phyloP scores from a whole-genome alignment of 2,113 vertebrate species.

The Patagioenas fasciata region DNA sequence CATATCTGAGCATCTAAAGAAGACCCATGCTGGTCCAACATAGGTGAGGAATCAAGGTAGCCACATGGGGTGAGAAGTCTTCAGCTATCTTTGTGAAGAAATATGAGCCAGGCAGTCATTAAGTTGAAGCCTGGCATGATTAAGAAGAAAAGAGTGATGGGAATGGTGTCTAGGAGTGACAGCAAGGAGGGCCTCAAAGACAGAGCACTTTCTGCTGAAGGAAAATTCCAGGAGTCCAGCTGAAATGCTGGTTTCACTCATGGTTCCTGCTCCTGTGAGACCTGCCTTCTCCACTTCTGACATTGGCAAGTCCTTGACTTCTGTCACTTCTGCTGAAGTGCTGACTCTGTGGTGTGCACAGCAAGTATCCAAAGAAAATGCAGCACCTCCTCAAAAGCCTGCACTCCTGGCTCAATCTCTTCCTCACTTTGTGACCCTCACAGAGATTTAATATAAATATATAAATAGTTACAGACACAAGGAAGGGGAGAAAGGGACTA shows the following conservation, averaged over 20 bases:
- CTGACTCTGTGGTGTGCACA: not conserved
- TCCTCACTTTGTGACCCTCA: not conserved
- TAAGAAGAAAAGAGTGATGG: not conserved
- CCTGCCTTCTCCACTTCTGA: not conserved
- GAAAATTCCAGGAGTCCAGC: not conserved
- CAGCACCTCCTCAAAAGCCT: not conserved
- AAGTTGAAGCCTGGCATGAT: not conserved
- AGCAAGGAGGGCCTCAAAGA: not conserved
- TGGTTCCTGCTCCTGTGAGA: not conserved
- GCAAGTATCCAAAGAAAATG: not conserved
- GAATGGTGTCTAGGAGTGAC: not conserved
- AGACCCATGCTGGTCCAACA: not conserved
- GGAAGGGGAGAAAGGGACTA: not conserved
- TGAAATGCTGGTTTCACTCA: not conserved
- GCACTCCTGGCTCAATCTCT: not conserved
- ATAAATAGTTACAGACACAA: not conserved
- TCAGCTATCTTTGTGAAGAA: not conserved
- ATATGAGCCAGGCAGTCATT: not conserved
- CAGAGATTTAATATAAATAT: not conserved
- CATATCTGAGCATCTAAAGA: not conserved
- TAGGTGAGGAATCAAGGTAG: not conserved
- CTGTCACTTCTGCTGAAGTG: slow-evolving; percentile 25
- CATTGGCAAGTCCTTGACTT: slow-evolving; percentile 6
- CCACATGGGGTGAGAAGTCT: not conserved
- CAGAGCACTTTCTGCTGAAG: not conserved